phyloP scores from a whole-genome alignment of 2,888 invertebrate genomes.

The Pseudanteris insignis region DNA sequence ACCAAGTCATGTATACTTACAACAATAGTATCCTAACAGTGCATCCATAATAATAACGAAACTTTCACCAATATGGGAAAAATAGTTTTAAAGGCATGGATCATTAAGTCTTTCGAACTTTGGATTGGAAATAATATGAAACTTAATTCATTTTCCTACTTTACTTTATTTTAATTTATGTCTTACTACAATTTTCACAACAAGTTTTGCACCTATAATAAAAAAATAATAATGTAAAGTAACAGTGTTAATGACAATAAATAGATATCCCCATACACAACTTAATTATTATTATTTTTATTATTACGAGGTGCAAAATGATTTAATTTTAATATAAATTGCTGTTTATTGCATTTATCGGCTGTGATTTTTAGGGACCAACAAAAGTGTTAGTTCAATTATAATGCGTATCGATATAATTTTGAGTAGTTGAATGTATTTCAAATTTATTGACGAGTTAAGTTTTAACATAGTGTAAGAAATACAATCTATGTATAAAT shows the following conservation, averaged over 20 bases:
- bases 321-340: constrained; percentile 50
- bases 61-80: constrained; percentile 4
- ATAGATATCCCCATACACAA: too few species aligned
- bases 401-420: constrained; percentile 19
- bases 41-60: constrained; percentile 8
- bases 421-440: constrained; percentile 14
- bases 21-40: constrained; percentile 58
- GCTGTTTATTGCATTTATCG: constrained; percentile 64
- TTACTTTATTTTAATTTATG: too few species aligned
- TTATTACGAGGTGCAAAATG: constrained; percentile 34
- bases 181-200: too few species aligned
- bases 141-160: too few species aligned
- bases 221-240: neutral
- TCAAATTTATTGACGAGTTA: too few species aligned
- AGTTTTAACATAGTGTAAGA: constrained; percentile 22
- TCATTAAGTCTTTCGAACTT: too few species aligned
- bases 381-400: constrained; percentile 52
- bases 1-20: constrained; percentile 53
- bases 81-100: constrained; percentile 5
- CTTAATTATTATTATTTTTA: too few species aligned
- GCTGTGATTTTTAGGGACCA: constrained; percentile 67
- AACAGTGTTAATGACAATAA: constrained; percentile 1
- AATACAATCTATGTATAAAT: constrained; percentile 27
- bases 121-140: too few species aligned
- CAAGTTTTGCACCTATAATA: neutral